Base-by-base conservation (phyloP, 2,797 vertebrate species). In the Melanotaenia boesemani region DNA sequence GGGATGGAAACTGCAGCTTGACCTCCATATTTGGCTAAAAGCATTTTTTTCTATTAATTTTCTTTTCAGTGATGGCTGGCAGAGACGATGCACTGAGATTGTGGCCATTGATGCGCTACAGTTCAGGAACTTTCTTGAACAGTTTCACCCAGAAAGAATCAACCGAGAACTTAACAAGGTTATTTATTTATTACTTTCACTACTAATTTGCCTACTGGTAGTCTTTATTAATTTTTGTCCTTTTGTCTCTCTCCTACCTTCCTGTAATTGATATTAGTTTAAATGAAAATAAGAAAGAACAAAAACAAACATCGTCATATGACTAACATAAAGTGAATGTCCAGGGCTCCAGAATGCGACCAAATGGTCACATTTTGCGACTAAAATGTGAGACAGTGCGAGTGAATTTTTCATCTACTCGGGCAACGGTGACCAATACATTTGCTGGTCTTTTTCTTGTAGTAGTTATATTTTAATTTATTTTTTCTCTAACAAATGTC, bases 41-140 rank as follows among this genome's bases (percentile, higher is more conserved):
- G 6, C 1, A 2, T 59, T 46, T 46, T 4, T 54, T 73, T 32
- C 0, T 0, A 15, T 30, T 30, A n/a, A 39, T 32, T 63, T 3
- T 50, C 9, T 63, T 82, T 87, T 32, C 83, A 99, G 97, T 74
- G 97, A 98, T 15, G 86, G 76, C 41, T 99, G 97, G 97, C 95
- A 96, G 80, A 95, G 97, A 48, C 95, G 92, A 72, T 95, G 94
- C 91, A 97, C 97, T 0, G 97, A 97, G 88, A 96, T 99, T 1
- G 97, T 99, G 22, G 97, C 97, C 70, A 98, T 99, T 1, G 97
- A 99, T 65, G 97, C 97, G 0, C 93, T 97, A 80, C 95, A 94
- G 63, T 98, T 97, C 94, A 94, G 90, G 84, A 94, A 83, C 81
- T 94, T 95, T 85, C 93, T 96, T 30, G 95, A 97, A 85, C 97